Evolutionary conservation across 2,113 vertebrate species (phyloP).

Genomic region (Trichomycterus rosablanca): DNA sequence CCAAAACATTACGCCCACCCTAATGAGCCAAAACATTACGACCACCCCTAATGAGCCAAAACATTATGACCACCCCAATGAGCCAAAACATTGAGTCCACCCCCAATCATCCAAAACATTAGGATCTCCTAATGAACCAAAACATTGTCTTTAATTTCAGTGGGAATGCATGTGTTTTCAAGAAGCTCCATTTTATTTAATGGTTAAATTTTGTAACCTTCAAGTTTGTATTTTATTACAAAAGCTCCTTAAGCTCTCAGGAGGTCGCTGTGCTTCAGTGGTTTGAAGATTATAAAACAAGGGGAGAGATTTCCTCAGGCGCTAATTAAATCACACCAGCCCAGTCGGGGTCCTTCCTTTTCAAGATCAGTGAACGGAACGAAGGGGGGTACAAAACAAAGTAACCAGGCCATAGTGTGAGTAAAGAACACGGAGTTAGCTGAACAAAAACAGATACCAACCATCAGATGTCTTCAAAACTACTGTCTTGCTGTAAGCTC

Average conservation of each 20-base stretch:
- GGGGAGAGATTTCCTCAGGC: neutral
- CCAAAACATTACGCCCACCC: too few species aligned
- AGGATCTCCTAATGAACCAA: too few species aligned
- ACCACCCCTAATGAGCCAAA: too few species aligned
- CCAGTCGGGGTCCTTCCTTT: constrained; percentile 21
- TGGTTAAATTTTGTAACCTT: neutral
- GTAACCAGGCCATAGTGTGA: too few species aligned
- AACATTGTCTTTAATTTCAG: too few species aligned
- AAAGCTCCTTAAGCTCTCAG: neutral
- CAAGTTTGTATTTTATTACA: neutral
- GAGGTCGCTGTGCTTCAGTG: neutral
- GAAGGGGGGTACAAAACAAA: too few species aligned
- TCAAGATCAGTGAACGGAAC: too few species aligned
- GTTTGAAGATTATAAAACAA: neutral
- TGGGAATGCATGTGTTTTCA: neutral
- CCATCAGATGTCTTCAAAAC: constrained; percentile 93
- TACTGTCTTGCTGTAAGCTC: constrained; percentile 94
- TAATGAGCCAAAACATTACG: too few species aligned
- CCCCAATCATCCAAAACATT: too few species aligned
- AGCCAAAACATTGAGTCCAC: too few species aligned
- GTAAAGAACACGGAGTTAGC: neutral
- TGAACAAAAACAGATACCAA: constrained; percentile 56
- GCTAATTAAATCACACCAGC: constrained; percentile 18
- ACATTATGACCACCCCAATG: too few species aligned
- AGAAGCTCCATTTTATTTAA: neutral